phyloP scores from a whole-genome alignment of 2,888 invertebrate species.

The Dimorphilus gyrociliatus region DNA sequence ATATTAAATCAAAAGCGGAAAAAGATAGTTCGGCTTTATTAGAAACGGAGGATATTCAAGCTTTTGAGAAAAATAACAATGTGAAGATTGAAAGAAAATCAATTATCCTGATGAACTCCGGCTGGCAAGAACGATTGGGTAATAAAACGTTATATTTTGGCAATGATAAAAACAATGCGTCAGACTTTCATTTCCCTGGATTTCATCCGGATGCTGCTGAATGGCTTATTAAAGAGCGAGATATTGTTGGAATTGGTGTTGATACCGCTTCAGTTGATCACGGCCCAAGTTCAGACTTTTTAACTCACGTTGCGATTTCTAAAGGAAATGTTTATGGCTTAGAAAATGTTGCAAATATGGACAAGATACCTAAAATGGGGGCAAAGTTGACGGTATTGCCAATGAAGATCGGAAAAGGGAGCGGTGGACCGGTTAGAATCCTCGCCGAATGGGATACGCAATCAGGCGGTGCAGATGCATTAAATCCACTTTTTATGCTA shows the following conservation, averaged over 20 bases:
- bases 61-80: too few relatives aligned
- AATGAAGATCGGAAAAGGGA: conserved; percentile 1
- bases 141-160: background rate
- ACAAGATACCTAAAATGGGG: conserved; percentile 1
- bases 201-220: background rate
- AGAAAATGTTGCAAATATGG: conserved; percentile 1
- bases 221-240: background rate
- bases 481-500: too few relatives aligned
- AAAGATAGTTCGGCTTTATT: too few relatives aligned
- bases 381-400: background rate
- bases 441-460: conserved; percentile 2
- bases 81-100: too few relatives aligned
- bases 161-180: background rate
- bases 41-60: too few relatives aligned
- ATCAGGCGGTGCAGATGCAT: too few relatives aligned
- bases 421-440: conserved; percentile 1
- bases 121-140: conserved; percentile 1
- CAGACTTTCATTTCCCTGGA: conserved; percentile 2
- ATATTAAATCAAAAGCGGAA: background rate
- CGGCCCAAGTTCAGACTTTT: background rate
- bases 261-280: conserved; percentile 2
- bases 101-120: too few relatives aligned
- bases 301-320: background rate
- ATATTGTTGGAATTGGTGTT: conserved; percentile 2
- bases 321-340: background rate